A percentile compares a stretch with the other conserved stretches of the same genome.
These are phyloP conservation scores for Phaedon cochleariae DNA, from an alignment of 2,888 invertebrate genomes.

Conservation along the genomic window DNA sequence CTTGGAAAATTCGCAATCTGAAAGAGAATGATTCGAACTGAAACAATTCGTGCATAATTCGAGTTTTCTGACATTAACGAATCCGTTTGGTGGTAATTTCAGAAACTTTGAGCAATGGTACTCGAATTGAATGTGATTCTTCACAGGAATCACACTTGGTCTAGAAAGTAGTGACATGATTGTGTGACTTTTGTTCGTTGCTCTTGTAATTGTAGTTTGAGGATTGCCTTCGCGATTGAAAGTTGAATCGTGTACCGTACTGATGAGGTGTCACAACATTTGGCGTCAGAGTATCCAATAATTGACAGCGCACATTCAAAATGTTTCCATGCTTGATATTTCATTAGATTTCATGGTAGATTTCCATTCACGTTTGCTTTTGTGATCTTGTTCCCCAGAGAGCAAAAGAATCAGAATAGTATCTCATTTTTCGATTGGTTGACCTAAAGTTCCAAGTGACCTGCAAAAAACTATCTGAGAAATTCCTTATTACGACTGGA, in stretches of 20 bases:
- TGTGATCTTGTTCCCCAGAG: conserved; percentile 11
- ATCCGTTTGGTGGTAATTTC: not conserved
- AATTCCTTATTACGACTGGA: not conserved
- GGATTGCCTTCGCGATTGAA: no score
- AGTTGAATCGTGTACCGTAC: no score
- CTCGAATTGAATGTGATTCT: not conserved
- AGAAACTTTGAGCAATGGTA: not conserved
- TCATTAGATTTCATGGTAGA: conserved; percentile 19
- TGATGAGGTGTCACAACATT: not conserved
- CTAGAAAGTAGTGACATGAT: not conserved
- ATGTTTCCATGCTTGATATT: not conserved
- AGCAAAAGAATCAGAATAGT: conserved; percentile 16
- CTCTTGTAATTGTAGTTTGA: no score
- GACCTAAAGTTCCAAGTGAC: conserved; percentile 14
- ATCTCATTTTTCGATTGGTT: conserved; percentile 18
- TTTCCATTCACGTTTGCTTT: conserved; percentile 21
- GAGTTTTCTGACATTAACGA: not conserved
- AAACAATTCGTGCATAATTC: conserved; percentile 1
- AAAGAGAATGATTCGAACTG: not conserved
- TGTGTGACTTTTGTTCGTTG: not conserved
- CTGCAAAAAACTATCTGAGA: conserved; percentile 17
- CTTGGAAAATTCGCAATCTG: not conserved
- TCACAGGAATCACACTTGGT: not conserved
- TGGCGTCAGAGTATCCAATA: conserved; percentile 5
- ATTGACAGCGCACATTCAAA: conserved; percentile 10